phyloP scores from a whole-genome alignment of 2,113 vertebrate genomes.

The Bettongia penicillata region DNA sequence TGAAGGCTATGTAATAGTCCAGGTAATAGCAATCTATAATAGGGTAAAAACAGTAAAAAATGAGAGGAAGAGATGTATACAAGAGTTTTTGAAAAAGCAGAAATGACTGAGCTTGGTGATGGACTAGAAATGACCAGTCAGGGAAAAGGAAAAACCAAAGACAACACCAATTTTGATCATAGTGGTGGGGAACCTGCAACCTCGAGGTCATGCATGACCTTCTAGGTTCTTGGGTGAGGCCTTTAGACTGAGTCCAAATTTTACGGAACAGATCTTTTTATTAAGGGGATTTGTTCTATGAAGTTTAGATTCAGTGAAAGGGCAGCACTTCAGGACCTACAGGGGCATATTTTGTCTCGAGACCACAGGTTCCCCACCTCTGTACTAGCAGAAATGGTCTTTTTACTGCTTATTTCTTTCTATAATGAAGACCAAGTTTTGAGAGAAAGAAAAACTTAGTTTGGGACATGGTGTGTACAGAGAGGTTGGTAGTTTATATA shows the following conservation, averaged over 20 bases:
- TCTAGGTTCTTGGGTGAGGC: too few species aligned
- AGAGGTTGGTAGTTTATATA: background rate
- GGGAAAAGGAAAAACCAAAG: background rate
- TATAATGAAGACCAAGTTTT: background rate
- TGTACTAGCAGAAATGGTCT: background rate
- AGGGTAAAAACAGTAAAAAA: background rate
- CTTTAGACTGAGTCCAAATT: too few species aligned
- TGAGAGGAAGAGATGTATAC: background rate
- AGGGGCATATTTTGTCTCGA: too few species aligned
- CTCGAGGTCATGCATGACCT: too few species aligned
- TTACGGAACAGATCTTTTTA: too few species aligned
- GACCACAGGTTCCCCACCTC: too few species aligned
- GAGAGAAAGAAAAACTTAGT: background rate
- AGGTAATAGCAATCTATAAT: background rate
- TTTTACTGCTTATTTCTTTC: too few species aligned
- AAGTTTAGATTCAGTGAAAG: too few species aligned
- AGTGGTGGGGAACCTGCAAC: too few species aligned
- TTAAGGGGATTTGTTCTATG: too few species aligned
- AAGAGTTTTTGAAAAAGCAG: background rate
- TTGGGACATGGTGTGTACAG: background rate
- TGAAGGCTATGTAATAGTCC: background rate
- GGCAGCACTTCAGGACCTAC: too few species aligned
- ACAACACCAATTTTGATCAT: background rate
- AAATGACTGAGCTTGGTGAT: background rate
- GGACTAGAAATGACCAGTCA: background rate